Percentiles rank a stretch among this genome's conserved stretches.
These are phyloP conservation scores for Petrocephalus zakoni DNA, from an alignment of 2,113 vertebrate species.

Conservation along the genomic window DNA sequence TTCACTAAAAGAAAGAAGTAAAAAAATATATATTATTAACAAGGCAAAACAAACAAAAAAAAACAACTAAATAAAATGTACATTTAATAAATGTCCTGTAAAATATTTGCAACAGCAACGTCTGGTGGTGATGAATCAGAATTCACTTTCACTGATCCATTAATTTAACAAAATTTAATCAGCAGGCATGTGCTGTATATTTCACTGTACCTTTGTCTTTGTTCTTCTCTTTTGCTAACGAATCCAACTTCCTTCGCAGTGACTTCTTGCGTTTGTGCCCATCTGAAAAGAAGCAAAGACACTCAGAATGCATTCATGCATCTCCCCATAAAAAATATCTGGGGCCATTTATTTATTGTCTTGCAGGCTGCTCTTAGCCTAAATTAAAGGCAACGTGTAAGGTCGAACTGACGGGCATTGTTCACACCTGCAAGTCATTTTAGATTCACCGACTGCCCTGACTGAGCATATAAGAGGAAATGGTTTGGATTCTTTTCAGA, in stretches of 20 bases:
- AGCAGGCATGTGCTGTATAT: not conserved
- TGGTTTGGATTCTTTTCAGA: constrained; percentile 16
- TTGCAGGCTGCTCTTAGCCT: not conserved
- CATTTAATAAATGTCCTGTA: not conserved
- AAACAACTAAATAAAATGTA: not conserved
- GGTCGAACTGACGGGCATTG: not conserved
- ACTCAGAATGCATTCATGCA: not conserved
- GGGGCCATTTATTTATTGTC: not conserved
- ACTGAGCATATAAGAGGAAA: constrained; percentile 8
- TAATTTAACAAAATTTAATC: not conserved
- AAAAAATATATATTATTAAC: not conserved
- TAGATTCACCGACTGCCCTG: not conserved
- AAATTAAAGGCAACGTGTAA: not conserved
- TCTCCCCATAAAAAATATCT: not conserved
- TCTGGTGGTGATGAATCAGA: not conserved
- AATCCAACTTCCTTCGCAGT: constrained; percentile 90
- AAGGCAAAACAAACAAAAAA: not conserved
- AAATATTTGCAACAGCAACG: not conserved
- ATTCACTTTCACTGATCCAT: not conserved
- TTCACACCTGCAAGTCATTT: constrained; percentile 17
- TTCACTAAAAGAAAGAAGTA: not conserved
- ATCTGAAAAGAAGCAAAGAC: constrained; percentile 65
- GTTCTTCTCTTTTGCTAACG: constrained; percentile 91
- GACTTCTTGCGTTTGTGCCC: constrained; percentile 92
- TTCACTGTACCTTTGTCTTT: constrained; percentile 85